phyloP scores from a whole-genome alignment of 2,113 vertebrate genomes.

The Myrmecobius fasciatus region DNA sequence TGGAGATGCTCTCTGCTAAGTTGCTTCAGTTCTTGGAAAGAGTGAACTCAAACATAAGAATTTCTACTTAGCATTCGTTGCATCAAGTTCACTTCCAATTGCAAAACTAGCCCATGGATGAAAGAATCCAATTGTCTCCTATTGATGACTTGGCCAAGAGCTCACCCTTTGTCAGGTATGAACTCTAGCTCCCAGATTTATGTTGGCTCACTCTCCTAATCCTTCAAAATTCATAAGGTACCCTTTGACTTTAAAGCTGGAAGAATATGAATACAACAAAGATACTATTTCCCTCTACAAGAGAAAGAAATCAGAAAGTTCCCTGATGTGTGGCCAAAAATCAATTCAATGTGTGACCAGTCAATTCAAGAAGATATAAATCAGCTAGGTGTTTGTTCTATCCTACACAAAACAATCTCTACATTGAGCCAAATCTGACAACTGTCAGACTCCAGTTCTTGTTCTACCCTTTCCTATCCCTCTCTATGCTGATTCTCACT shows the following conservation, averaged over 20 bases:
- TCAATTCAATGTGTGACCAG: not conserved
- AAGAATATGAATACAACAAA: not conserved
- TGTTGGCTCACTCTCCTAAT: not conserved
- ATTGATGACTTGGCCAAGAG: not conserved
- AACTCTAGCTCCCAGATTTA: not conserved
- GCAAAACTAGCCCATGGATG: not conserved
- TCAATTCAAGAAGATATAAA: not conserved
- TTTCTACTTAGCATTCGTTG: not conserved
- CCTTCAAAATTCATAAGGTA: not conserved
- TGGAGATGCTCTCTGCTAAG: not conserved
- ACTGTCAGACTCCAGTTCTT: not conserved
- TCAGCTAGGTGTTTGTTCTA: not conserved
- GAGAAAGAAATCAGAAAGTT: not conserved
- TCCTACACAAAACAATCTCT: not conserved
- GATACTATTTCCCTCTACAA: not conserved
- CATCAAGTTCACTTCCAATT: no score
- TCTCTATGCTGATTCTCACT: not conserved
- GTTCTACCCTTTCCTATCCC: not conserved
- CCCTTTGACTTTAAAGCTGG: not conserved
- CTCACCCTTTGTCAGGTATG: not conserved
- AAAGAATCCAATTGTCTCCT: not conserved
- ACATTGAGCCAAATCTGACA: not conserved
- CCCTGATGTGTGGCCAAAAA: not conserved
- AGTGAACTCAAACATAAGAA: not conserved
- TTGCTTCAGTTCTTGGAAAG: not conserved